phyloP scores from a whole-genome alignment of 2,113 vertebrate genomes.

The Aix galericulata region DNA sequence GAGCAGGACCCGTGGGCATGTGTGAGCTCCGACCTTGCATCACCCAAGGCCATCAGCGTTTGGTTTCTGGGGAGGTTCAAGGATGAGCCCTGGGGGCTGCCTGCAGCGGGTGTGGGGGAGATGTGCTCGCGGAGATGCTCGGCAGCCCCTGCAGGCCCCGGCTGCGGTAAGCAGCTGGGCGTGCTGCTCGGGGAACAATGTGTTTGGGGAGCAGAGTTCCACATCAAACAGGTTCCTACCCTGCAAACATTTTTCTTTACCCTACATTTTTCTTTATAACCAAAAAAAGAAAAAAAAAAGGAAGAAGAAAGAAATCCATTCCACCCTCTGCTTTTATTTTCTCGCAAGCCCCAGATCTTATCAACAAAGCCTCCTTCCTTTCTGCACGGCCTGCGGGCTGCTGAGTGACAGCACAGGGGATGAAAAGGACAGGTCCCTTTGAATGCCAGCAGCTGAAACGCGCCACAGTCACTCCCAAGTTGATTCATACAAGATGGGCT shows the following conservation, averaged over 20 bases:
- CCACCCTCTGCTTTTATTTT: neutral
- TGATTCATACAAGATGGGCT: neutral
- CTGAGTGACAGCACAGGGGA: neutral
- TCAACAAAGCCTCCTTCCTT: neutral
- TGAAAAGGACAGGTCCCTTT: neutral
- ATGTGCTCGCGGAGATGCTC: neutral
- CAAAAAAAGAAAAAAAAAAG: neutral
- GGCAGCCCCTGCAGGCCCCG: neutral
- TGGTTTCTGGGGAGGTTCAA: neutral
- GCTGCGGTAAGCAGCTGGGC: neutral
- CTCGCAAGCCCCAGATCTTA: neutral
- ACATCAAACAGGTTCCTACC: neutral
- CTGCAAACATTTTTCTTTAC: neutral
- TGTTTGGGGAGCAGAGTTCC: neutral
- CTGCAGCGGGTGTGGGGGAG: accelerated
- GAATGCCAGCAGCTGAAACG: neutral
- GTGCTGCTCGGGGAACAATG: neutral
- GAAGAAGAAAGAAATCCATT: neutral
- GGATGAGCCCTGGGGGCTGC: neutral
- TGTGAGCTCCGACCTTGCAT: neutral
- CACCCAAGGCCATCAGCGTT: neutral
- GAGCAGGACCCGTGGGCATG: neutral
- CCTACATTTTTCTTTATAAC: neutral
- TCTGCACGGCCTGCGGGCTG: neutral
- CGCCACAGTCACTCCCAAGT: neutral